These are phyloP conservation scores for Oryzaephilus surinamensis DNA, from an alignment of 1,140 invertebrate species.

Conservation along the genomic window DNA sequence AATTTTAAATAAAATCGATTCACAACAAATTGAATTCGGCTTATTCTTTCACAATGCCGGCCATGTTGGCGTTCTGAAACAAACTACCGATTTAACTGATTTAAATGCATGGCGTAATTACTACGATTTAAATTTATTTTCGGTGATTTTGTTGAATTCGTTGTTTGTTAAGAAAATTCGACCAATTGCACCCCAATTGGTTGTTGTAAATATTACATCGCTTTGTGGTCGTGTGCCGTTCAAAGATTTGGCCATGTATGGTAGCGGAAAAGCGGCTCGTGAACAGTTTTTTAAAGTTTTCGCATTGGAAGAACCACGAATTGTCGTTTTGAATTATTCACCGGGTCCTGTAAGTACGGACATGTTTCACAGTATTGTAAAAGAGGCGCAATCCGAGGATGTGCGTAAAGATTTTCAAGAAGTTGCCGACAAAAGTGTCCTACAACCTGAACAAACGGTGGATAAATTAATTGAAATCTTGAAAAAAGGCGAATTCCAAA, in stretches of 20 bases:
- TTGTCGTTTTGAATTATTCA: constrained; percentile 81
- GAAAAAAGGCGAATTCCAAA: constrained; percentile 59
- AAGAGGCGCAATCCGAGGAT: constrained; percentile 46
- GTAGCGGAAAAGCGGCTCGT: constrained; percentile 79
- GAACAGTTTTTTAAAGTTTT: constrained; percentile 86
- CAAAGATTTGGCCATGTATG: constrained; percentile 68
- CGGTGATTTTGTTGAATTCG: constrained; percentile 64
- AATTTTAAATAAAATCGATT: constrained; percentile 31
- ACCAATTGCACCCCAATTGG: constrained; percentile 37
- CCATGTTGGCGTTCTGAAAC: constrained; percentile 65
- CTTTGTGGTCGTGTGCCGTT: constrained; percentile 66
- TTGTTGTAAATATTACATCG: constrained; percentile 83
- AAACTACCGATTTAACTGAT: constrained; percentile 48
- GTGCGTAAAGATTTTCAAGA: constrained; percentile 52
- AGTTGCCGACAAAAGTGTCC: constrained; percentile 42
- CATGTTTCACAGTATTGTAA: constrained; percentile 65
- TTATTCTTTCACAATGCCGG: constrained; percentile 88
- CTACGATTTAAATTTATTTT: constrained; percentile 71
- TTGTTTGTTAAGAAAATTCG: constrained; percentile 52
- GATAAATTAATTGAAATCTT: constrained; percentile 62
- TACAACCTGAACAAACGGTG: constrained; percentile 69
- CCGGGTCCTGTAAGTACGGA: constrained; percentile 88
- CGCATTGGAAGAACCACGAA: constrained; percentile 64
- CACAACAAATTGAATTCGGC: constrained; percentile 45
- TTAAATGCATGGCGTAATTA: constrained; percentile 51